A percentile compares a stretch with the other conserved stretches of the same genome.
Evolutionary conservation across 2,797 vertebrate species (phyloP).

Genomic region (Trichosurus vulpecula): DNA sequence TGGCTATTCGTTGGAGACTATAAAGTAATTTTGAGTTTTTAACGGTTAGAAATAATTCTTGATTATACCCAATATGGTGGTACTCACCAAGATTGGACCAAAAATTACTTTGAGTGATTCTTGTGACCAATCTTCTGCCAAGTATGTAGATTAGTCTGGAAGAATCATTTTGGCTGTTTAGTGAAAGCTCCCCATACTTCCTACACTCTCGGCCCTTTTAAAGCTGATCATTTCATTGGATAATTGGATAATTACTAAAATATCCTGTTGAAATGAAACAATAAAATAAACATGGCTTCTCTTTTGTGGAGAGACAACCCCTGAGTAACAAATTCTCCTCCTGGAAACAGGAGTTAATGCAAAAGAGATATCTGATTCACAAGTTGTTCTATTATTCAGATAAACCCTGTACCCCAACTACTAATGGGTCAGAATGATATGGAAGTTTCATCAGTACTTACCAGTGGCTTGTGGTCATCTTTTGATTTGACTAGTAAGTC

Average conservation of each 20-base stretch:
- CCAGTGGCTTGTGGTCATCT: neutral
- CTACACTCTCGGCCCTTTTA: slow-evolving; percentile 3
- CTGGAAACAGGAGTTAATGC: slow-evolving; percentile 45
- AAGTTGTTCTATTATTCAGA: slow-evolving; percentile 50
- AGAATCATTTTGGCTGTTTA: slow-evolving; percentile 56
- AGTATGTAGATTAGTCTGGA: slow-evolving; percentile 30
- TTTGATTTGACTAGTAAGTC: slow-evolving; percentile 20
- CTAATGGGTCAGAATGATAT: neutral
- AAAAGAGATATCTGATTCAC: slow-evolving; percentile 43
- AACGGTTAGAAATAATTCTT: slow-evolving; percentile 53
- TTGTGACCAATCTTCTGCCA: slow-evolving; percentile 24
- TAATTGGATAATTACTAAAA: slow-evolving; percentile 17
- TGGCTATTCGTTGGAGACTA: slow-evolving; percentile 47
- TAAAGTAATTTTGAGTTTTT: slow-evolving; percentile 72
- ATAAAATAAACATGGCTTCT: neutral
- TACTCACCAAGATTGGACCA: neutral
- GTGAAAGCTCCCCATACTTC: slow-evolving; percentile 40
- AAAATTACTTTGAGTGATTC: neutral
- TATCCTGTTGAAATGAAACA: slow-evolving; percentile 44
- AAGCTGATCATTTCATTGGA: slow-evolving; percentile 29
- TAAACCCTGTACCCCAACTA: slow-evolving; percentile 18
- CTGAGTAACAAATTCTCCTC: slow-evolving; percentile 6
- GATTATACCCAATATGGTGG: slow-evolving; percentile 39
- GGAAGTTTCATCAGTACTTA: neutral
- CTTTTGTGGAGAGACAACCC: neutral